Percentiles rank a stretch among this genome's conserved stretches.
These are phyloP conservation scores for Misgurnus anguillicaudatus DNA, from an alignment of 2,113 vertebrate species.

Conservation along the genomic window DNA sequence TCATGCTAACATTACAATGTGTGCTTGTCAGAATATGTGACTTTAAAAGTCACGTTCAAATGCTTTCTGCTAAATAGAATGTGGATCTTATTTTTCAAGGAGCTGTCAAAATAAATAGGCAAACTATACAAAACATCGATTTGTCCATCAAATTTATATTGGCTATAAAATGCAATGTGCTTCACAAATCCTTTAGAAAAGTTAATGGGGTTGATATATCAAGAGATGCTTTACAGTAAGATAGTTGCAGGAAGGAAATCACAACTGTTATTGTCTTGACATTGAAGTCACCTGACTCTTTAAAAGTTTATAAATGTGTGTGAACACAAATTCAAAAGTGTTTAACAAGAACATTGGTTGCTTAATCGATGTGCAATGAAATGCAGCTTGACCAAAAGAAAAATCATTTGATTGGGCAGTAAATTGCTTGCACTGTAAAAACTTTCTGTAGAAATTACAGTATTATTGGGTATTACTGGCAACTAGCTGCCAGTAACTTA, in stretches of 20 bases:
- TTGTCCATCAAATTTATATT: neutral
- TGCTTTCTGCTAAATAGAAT: neutral
- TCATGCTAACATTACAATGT: too few relatives aligned
- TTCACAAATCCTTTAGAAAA: slow-evolving; percentile 2
- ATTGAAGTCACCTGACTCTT: neutral
- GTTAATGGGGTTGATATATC: neutral
- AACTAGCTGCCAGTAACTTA: too few relatives aligned
- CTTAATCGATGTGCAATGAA: neutral
- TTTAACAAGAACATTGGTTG: neutral
- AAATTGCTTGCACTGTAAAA: neutral
- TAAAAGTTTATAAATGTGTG: neutral
- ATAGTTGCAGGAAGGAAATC: neutral
- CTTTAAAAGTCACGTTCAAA: neutral
- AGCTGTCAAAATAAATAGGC: neutral
- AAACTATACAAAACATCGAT: neutral
- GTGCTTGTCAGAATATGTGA: too few relatives aligned
- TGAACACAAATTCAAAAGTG: neutral
- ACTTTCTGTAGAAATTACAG: too few relatives aligned
- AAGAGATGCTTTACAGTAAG: neutral
- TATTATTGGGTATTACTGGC: neutral
- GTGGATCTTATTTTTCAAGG: neutral
- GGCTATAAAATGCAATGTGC: neutral
- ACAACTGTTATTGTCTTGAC: neutral
- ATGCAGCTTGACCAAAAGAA: neutral
- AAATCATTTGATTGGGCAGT: neutral